phyloP scores from a whole-genome alignment of 2,797 vertebrate species.

The Tapirus indicus region DNA sequence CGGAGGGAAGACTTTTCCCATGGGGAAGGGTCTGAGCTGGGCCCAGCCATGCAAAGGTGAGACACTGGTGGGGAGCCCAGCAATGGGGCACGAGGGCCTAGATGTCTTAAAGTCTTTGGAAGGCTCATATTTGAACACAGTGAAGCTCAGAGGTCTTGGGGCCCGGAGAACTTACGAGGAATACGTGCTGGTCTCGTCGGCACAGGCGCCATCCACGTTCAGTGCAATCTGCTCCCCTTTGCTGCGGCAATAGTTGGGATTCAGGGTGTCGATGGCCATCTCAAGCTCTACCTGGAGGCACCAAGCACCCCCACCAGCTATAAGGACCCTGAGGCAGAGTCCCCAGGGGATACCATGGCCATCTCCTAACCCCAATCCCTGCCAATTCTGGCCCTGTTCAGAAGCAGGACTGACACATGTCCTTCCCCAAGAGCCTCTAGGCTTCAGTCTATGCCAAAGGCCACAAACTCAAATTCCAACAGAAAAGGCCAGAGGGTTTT shows the following conservation, averaged over 20 bases:
- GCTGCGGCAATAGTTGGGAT: conserved; percentile 98
- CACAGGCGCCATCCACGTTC: conserved; percentile 95
- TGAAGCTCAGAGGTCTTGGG: accelerated
- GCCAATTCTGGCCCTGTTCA: neutral
- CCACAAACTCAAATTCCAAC: neutral
- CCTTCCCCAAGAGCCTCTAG: neutral
- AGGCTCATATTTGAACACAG: neutral
- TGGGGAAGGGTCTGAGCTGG: neutral
- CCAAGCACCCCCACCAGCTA: conserved; percentile 11
- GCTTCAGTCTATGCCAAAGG: neutral
- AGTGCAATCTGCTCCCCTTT: conserved; percentile 99
- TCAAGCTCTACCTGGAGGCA: conserved; percentile 96
- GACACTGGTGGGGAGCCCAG: accelerated
- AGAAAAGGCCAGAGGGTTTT: neutral
- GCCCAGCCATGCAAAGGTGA: neutral
- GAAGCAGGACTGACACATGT: neutral
- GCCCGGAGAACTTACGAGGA: conserved; percentile 90
- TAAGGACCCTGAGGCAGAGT: neutral
- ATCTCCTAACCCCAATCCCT: neutral
- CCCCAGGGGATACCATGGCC: neutral
- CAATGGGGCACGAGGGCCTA: accelerated
- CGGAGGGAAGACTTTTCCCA: neutral
- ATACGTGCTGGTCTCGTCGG: conserved; percentile 95
- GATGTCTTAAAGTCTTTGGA: neutral
- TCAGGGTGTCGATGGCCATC: conserved; percentile 95